Evolutionary conservation across 2,113 vertebrate genomes (phyloP).

Genomic region (Hippocampus zosterae): DNA sequence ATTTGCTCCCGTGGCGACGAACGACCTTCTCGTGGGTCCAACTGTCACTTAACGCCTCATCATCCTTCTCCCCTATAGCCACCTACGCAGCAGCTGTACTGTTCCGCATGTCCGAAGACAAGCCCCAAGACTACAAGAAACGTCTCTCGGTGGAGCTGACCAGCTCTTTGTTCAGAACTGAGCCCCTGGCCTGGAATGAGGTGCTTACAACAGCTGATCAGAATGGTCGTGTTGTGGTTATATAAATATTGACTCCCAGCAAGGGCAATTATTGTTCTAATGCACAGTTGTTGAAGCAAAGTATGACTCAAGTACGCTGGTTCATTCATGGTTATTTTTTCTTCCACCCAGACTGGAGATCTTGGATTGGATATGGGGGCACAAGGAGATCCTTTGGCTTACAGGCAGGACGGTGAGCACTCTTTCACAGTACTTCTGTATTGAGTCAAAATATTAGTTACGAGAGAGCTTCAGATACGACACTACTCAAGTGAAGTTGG

Average conservation of each 20-base stretch:
- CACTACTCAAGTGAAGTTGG: no score
- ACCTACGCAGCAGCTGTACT: constrained; percentile 95
- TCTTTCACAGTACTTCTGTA: neutral
- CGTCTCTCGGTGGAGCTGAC: constrained; percentile 94
- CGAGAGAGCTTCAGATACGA: no score
- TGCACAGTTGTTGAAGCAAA: no score
- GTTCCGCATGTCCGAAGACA: constrained; percentile 99
- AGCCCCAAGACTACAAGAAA: constrained; percentile 98
- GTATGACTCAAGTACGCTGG: neutral
- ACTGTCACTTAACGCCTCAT: neutral
- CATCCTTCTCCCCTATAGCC: constrained; percentile 65
- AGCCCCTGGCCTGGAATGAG: constrained; percentile 98
- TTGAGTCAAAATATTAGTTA: no score
- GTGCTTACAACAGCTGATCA: constrained; percentile 54
- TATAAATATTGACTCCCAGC: no score
- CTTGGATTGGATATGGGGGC: constrained; percentile 91
- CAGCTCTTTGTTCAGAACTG: constrained; percentile 95
- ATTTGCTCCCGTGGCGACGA: neutral
- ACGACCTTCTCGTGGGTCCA: neutral
- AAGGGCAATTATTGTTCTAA: no score
- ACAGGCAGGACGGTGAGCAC: constrained; percentile 87
- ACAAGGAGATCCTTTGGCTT: constrained; percentile 93
- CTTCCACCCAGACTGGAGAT: constrained; percentile 80
- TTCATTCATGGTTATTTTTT: neutral
- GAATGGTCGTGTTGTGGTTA: neutral